phyloP scores from a whole-genome alignment of 1,140 invertebrate genomes.

The Leptinotarsa undecemlineata region DNA sequence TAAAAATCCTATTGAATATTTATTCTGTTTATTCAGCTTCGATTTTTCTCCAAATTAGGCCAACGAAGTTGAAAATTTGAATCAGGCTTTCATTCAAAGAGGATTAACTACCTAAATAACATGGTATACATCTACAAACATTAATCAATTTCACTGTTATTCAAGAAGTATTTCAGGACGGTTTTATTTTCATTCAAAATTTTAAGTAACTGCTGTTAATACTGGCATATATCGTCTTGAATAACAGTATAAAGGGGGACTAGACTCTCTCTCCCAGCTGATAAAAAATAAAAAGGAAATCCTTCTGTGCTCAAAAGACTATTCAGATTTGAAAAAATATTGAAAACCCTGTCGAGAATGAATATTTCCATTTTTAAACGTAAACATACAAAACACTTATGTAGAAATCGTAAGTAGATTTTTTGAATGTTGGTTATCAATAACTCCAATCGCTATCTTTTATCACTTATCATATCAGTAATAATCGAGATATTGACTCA shows the following conservation, averaged over 20 bases:
- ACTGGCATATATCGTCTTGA: conserved; percentile 53
- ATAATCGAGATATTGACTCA: too few species aligned
- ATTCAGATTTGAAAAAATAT: neutral
- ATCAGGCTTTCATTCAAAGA: conserved; percentile 25
- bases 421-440: too few species aligned
- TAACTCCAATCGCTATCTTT: too few species aligned
- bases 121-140: conserved; percentile 49
- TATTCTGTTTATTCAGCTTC: neutral
- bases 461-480: too few species aligned
- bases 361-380: too few species aligned
- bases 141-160: conserved; percentile 45
- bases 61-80: conserved; percentile 18
- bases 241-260: conserved; percentile 48
- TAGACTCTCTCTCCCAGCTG: conserved; percentile 50
- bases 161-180: conserved; percentile 50
- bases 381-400: too few species aligned
- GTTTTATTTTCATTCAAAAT: conserved; percentile 47
- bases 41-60: neutral
- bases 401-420: too few species aligned
- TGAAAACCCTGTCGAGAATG: too few species aligned
- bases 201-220: conserved; percentile 42
- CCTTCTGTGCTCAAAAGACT: neutral
- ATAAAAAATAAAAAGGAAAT: neutral
- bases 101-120: conserved; percentile 46
- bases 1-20: neutral